Evolutionary conservation across 92 coral and sea anemone species (phyloP).

Genomic region (Virgularia gustaviana): DNA sequence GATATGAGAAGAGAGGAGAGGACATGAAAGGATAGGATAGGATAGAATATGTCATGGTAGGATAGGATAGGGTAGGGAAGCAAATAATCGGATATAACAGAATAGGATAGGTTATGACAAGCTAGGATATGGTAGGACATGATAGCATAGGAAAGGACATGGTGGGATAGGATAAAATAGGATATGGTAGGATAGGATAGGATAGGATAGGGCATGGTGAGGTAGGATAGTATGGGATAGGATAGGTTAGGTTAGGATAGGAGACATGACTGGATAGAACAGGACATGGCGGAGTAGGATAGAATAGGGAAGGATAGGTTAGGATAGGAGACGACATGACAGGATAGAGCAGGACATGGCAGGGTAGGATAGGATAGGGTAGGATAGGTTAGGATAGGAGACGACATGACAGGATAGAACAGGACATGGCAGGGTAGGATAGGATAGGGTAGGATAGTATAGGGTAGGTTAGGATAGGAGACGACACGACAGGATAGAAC

Average conservation of each 20-base stretch:
- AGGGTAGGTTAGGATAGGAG: background rate
- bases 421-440: background rate
- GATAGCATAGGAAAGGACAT: background rate
- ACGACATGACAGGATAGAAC: background rate
- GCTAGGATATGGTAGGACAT: background rate
- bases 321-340: background rate
- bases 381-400: background rate
- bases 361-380: background rate
- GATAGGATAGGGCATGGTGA: too few relatives aligned
- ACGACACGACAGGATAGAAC: background rate
- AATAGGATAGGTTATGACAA: background rate
- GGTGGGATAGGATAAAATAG: background rate
- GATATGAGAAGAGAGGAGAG: background rate
- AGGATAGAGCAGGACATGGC: background rate
- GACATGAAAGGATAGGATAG: background rate
- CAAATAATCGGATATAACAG: background rate
- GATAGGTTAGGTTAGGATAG: background rate
- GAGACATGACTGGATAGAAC: background rate
- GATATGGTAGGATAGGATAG: background rate
- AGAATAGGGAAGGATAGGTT: background rate
- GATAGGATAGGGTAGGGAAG: background rate
- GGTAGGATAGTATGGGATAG: too few relatives aligned
- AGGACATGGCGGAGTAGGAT: background rate
- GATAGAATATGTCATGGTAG: background rate
- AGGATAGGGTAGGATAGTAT: background rate